These are phyloP conservation scores for Xestia sexstrigata DNA, from an alignment of 2,888 invertebrate species.

Conservation along the genomic window DNA sequence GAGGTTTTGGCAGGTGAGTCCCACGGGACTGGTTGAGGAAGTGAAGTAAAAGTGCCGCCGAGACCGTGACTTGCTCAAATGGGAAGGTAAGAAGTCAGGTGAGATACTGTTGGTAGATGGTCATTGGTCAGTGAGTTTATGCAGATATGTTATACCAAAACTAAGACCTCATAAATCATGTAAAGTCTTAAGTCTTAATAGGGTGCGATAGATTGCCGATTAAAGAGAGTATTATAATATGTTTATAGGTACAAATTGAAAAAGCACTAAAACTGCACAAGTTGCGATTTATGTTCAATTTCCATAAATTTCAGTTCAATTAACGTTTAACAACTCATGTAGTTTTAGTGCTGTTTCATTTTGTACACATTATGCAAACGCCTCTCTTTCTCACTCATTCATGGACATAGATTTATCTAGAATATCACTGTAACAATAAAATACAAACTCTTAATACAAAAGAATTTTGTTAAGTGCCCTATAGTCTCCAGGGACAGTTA, in stretches of 20 bases:
- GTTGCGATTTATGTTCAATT: too few relatives aligned
- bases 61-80: conserved; percentile 81
- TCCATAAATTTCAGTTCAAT: neutral
- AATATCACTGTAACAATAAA: neutral
- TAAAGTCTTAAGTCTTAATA: neutral
- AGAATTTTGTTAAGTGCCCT: conserved; percentile 12
- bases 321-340: neutral
- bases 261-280: too few relatives aligned
- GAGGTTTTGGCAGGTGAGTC: conserved; percentile 84
- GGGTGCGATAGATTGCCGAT: neutral
- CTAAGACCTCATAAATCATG: too few relatives aligned
- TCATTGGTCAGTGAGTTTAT: neutral
- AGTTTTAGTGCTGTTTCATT: neutral
- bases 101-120: neutral
- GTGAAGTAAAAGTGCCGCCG: conserved; percentile 70
- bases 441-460: neutral
- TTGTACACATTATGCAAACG: neutral
- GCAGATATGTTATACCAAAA: neutral
- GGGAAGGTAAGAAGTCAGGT: conserved; percentile 29
- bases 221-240: neutral
- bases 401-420: neutral
- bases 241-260: neutral
- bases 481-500: conserved; percentile 42
- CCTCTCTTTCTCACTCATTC: neutral
- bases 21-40: conserved; percentile 78